A percentile compares a stretch with the other conserved stretches of the same genome.
These are phyloP conservation scores for Pyrrhosoma nymphula DNA, from an alignment of 2,888 invertebrate species.

Conservation along the genomic window DNA sequence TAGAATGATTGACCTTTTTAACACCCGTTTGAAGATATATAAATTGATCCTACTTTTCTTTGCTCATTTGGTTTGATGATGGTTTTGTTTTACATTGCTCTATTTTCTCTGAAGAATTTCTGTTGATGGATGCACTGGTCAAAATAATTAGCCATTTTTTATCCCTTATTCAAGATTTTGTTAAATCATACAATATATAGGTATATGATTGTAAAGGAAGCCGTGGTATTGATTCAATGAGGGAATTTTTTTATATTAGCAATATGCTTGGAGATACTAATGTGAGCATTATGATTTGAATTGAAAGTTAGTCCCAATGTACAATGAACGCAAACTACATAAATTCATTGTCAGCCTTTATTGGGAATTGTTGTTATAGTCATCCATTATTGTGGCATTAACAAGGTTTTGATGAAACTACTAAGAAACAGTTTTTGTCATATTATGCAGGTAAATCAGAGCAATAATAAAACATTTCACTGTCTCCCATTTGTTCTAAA, in stretches of 20 bases:
- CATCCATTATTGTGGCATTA: neutral
- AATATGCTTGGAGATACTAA: neutral
- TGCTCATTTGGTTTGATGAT: neutral
- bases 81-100: neutral
- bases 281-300: neutral
- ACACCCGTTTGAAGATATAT: neutral
- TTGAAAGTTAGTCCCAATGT: neutral
- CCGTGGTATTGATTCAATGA: neutral
- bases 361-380: neutral
- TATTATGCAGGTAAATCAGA: constrained; percentile 1
- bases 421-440: neutral
- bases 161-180: neutral
- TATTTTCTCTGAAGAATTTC: neutral
- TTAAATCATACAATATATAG: neutral
- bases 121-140: neutral
- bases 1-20: neutral
- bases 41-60: neutral
- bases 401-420: neutral
- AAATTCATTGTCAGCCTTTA: neutral
- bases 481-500: constrained; percentile 1
- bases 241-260: neutral
- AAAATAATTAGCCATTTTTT: neutral
- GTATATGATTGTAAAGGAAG: neutral
- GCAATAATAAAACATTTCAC: neutral
- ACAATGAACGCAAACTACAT: neutral